A percentile compares a stretch with the other conserved stretches of the same genome.
Evolutionary conservation across 1,140 invertebrate genomes (phyloP).

Genomic region (Penaeus indicus): DNA sequence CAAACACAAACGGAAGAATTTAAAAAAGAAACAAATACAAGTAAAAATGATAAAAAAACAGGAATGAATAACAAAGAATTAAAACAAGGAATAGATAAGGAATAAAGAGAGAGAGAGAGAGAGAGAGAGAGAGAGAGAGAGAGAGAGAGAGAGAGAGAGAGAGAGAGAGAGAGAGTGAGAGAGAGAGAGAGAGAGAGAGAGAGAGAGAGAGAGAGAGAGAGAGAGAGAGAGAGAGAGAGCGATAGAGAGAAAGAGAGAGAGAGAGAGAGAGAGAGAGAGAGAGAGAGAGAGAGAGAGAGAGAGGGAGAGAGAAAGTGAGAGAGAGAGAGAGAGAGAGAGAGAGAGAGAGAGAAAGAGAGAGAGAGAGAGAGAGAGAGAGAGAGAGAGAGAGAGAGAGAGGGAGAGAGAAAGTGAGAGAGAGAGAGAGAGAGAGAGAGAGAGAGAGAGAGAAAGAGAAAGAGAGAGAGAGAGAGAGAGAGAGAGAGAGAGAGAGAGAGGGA

Average conservation of each 20-base stretch:
- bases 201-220: background rate
- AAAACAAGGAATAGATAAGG: background rate
- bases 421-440: background rate
- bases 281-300: background rate
- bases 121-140: background rate
- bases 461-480: too few relatives aligned
- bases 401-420: background rate
- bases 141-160: background rate
- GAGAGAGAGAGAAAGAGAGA: background rate
- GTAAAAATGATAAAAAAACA: background rate
- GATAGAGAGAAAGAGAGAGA: too few relatives aligned
- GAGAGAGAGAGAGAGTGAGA: background rate
- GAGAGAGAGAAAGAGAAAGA: background rate
- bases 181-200: background rate
- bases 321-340: background rate
- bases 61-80: background rate
- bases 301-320: background rate
- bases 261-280: conserved; percentile 9
- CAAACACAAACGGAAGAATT: too few relatives aligned
- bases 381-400: background rate
- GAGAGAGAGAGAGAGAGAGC: background rate
- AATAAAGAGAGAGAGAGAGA: background rate
- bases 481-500: background rate
- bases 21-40: too few relatives aligned
- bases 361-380: too few relatives aligned